Evolutionary conservation across 1,140 invertebrate genomes (phyloP).

Genomic region (Apolygus lucorum): DNA sequence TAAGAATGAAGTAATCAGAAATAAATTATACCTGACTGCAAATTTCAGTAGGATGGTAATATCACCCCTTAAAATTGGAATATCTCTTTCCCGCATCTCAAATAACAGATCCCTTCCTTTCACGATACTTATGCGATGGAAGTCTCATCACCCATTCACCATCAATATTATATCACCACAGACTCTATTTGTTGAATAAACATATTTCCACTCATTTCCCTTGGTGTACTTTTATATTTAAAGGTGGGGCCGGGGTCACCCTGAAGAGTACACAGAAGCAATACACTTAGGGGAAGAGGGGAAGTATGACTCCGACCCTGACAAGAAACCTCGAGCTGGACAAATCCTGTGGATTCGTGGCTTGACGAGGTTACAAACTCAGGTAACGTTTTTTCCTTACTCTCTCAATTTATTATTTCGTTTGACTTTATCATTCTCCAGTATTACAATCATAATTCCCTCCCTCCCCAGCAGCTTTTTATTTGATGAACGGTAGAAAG

Average conservation of each 20-base stretch:
- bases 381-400: constrained; percentile 61
- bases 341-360: constrained; percentile 99
- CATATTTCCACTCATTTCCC: too few relatives aligned
- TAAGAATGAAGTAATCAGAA: too few relatives aligned
- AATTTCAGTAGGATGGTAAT: too few relatives aligned
- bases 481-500: not conserved
- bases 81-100: too few relatives aligned
- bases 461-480: not conserved
- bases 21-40: too few relatives aligned
- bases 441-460: not conserved
- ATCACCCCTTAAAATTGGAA: too few relatives aligned
- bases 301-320: constrained; percentile 74
- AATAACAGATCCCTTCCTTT: too few relatives aligned
- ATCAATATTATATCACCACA: too few relatives aligned
- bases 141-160: too few relatives aligned
- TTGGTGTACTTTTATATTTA: too few relatives aligned
- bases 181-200: too few relatives aligned
- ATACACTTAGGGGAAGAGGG: constrained; percentile 75
- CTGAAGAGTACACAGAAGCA: constrained; percentile 61
- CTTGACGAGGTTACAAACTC: constrained; percentile 95
- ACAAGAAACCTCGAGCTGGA: constrained; percentile 79
- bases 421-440: not conserved
- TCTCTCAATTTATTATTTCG: not conserved
- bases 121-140: too few relatives aligned
- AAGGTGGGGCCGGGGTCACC: constrained; percentile 87